phyloP scores from a whole-genome alignment of 2,113 vertebrate species.

The Polypterus senegalus region DNA sequence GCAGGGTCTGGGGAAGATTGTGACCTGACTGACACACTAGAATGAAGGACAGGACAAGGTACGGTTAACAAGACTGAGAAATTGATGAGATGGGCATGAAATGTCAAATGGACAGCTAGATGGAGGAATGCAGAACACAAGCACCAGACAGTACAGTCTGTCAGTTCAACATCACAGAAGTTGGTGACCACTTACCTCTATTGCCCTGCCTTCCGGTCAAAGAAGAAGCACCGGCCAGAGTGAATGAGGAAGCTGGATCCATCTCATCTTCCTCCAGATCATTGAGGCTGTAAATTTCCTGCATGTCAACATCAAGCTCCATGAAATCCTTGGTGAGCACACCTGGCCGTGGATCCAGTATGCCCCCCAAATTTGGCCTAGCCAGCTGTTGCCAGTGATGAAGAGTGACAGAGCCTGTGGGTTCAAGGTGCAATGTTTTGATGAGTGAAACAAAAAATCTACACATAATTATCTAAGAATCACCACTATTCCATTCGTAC shows the following conservation, averaged over 20 bases:
- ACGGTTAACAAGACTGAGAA: conserved; percentile 15
- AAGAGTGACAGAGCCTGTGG: conserved; percentile 60
- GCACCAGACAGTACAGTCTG: neutral
- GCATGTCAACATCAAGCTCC: conserved; percentile 62
- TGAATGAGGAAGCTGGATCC: conserved; percentile 39
- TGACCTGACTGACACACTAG: conserved; percentile 58
- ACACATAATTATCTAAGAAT: too few relatives aligned
- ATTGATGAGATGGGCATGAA: neutral
- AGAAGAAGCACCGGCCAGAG: conserved; percentile 31
- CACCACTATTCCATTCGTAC: too few relatives aligned
- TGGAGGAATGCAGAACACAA: neutral
- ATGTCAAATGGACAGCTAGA: too few relatives aligned
- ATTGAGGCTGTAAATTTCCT: conserved; percentile 68
- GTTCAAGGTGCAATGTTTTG: too few relatives aligned
- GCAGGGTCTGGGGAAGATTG: conserved; percentile 57
- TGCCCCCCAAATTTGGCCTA: conserved; percentile 59
- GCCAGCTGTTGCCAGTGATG: conserved; percentile 81
- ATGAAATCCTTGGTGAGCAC: conserved; percentile 74
- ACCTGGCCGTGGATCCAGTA: conserved; percentile 58
- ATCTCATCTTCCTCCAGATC: conserved; percentile 74
- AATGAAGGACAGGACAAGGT: conserved; percentile 37
- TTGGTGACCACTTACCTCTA: conserved; percentile 36
- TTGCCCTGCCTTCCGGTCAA: conserved; percentile 28
- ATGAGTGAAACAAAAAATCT: too few relatives aligned
- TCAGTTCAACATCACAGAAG: neutral